Conservation (phyloP, 1,140 invertebrate genomes). For the Drosophila repletoides region DNA sequence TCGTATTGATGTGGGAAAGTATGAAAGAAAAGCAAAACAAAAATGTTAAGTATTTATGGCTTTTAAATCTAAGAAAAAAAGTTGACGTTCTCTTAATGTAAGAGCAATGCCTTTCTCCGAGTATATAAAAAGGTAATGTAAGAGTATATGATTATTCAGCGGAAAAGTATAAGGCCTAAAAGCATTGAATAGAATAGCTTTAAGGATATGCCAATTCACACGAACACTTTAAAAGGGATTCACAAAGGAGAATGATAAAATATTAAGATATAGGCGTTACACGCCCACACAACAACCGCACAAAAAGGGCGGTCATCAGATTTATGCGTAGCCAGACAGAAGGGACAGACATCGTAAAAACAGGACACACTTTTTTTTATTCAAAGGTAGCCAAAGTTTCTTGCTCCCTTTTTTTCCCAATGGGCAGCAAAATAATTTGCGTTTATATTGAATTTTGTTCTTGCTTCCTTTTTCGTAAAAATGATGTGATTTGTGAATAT, state of each 20-base stretch:
- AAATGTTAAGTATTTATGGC: neutral
- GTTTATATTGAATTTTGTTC: constrained; percentile 71
- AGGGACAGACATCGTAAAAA: constrained; percentile 21
- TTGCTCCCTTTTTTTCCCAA: constrained; percentile 2
- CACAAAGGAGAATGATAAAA: neutral
- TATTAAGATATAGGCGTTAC: constrained; percentile 7
- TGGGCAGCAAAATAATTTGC: constrained; percentile 63
- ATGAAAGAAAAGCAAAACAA: neutral
- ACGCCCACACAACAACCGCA: neutral
- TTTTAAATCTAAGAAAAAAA: neutral
- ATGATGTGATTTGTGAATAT: constrained; percentile 61
- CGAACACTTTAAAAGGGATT: constrained; percentile 17
- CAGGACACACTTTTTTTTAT: constrained; percentile 22
- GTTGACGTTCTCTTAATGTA: too few relatives aligned
- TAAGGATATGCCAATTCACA: neutral
- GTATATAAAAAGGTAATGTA: too few relatives aligned
- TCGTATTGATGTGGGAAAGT: neutral
- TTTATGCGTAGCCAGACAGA: constrained; percentile 33
- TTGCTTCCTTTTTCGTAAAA: constrained; percentile 15
- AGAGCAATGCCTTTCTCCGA: too few relatives aligned
- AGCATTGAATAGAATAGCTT: constrained; percentile 1
- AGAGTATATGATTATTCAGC: too few relatives aligned
- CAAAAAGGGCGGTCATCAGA: constrained; percentile 32
- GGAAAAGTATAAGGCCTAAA: neutral
- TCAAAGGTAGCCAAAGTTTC: constrained; percentile 12